Conservation (phyloP, 2,888 invertebrate genomes). For the Euphydryas editha region DNA sequence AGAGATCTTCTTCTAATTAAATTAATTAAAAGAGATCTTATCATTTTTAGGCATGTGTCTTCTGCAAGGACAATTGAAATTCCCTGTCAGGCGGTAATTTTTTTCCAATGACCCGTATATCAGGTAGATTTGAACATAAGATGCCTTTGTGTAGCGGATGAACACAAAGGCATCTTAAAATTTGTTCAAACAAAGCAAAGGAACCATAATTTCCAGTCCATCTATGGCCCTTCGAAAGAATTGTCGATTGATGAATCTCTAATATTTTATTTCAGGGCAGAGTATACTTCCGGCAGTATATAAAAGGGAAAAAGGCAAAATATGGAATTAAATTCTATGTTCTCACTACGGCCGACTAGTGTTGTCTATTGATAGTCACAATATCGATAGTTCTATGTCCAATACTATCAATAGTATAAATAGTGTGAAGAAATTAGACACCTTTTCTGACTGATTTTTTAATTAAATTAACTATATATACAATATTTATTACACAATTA, state of each 20-base stretch:
- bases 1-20: no score
- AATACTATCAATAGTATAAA: no score
- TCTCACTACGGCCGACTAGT: slow-evolving; percentile 41
- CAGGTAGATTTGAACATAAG: slow-evolving; percentile 18
- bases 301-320: slow-evolving; percentile 45
- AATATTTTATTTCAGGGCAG: slow-evolving; percentile 44
- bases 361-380: no score
- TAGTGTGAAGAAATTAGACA: no score
- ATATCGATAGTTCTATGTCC: no score
- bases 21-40: no score
- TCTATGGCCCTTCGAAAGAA: slow-evolving; percentile 34
- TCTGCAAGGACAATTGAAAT: not conserved
- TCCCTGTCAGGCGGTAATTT: not conserved
- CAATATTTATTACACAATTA: no score
- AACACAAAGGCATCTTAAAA: slow-evolving; percentile 25
- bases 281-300: slow-evolving; percentile 20
- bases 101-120: not conserved
- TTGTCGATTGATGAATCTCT: slow-evolving; percentile 47
- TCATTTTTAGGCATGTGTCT: not conserved
- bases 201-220: slow-evolving; percentile 32
- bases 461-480: no score
- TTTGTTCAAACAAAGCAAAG: slow-evolving; percentile 30
- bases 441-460: no score
- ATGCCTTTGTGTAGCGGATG: slow-evolving; percentile 14
- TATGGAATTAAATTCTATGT: slow-evolving; percentile 50